Evolutionary conservation across 2,888 invertebrate genomes (phyloP).

Genomic region (Trypoxylon attenuatum): DNA sequence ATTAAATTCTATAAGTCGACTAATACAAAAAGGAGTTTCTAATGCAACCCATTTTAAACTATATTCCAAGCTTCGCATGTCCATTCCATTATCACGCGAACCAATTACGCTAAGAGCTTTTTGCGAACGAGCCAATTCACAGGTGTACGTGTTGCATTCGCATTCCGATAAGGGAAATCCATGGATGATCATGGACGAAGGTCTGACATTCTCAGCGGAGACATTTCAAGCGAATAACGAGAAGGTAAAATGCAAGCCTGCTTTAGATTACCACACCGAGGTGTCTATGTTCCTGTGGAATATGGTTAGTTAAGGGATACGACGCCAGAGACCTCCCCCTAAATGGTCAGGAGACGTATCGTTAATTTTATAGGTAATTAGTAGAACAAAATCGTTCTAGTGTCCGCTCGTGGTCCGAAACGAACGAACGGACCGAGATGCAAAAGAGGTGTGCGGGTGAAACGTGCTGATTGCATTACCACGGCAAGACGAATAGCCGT

Average conservation of each 20-base stretch:
- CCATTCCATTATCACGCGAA: too few relatives aligned
- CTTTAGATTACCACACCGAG: conserved; percentile 27
- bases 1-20: too few relatives aligned
- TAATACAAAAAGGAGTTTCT: too few relatives aligned
- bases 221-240: conserved; percentile 37
- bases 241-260: conserved; percentile 29
- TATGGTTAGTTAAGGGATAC: conserved; percentile 41
- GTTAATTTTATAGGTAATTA: conserved; percentile 46
- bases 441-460: conserved; percentile 36
- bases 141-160: too few relatives aligned
- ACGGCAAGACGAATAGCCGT: conserved; percentile 48
- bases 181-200: too few relatives aligned
- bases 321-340: conserved; percentile 26
- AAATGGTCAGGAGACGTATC: conserved; percentile 24
- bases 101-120: too few relatives aligned
- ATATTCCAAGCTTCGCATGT: too few relatives aligned
- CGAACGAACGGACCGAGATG: too few relatives aligned
- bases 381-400: conserved; percentile 25
- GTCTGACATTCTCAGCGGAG: conserved; percentile 23
- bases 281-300: conserved; percentile 25
- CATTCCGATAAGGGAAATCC: too few relatives aligned
- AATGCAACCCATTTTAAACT: too few relatives aligned
- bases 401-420: conserved; percentile 23
- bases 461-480: conserved; percentile 45
- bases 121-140: too few relatives aligned